These are phyloP conservation scores for Phyllotis vaccarum DNA, from an alignment of 2,797 vertebrate genomes.

Conservation along the genomic window DNA sequence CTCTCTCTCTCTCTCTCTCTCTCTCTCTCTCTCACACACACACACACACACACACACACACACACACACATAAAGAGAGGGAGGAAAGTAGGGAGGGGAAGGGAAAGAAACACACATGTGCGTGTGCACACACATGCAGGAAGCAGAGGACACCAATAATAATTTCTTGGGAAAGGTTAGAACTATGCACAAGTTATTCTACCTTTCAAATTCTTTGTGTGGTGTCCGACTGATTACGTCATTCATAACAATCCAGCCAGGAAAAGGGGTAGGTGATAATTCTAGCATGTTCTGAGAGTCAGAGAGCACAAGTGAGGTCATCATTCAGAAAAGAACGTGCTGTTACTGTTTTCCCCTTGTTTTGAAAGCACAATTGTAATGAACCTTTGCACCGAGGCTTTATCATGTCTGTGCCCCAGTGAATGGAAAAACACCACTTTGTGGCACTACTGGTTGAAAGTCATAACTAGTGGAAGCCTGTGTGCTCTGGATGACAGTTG, in stretches of 20 bases:
- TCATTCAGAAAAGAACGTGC: background rate
- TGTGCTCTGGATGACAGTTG: background rate
- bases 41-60: background rate
- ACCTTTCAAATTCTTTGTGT: background rate
- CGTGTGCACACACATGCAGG: background rate
- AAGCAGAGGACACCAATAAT: background rate
- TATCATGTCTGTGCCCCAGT: too few species aligned
- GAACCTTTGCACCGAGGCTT: background rate
- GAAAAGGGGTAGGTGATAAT: background rate
- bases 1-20: too few species aligned
- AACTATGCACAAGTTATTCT: background rate
- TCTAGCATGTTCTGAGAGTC: background rate
- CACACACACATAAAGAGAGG: background rate
- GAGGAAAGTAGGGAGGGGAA: background rate
- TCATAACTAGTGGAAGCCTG: accelerated
- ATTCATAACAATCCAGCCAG: background rate
- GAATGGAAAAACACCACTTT: background rate
- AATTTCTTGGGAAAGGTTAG: background rate
- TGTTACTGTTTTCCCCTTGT: background rate
- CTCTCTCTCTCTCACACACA: too few species aligned
- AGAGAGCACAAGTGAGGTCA: background rate
- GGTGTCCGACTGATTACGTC: background rate
- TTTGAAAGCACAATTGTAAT: background rate
- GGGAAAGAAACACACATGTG: background rate
- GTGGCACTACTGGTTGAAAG: background rate